Evolutionary conservation across 92 coral and sea anemone genomes (phyloP).

Genomic region (Porites lobata): DNA sequence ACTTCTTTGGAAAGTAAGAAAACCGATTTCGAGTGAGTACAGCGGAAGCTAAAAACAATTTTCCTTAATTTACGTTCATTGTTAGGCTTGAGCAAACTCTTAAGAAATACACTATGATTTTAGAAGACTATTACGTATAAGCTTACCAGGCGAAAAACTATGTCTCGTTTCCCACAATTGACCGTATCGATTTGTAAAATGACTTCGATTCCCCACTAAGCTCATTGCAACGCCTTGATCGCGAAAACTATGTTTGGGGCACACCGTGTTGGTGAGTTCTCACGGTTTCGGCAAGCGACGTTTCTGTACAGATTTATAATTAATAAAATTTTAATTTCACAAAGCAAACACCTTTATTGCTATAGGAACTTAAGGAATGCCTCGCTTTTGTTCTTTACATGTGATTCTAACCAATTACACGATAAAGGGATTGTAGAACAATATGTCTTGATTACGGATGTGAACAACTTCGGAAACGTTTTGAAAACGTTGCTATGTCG

Average conservation of each 20-base stretch:
- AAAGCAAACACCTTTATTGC: constrained; percentile 13
- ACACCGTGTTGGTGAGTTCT: neutral
- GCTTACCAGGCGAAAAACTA: constrained; percentile 6
- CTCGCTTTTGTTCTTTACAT: neutral
- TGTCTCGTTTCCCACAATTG: neutral
- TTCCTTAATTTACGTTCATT: constrained; percentile 11
- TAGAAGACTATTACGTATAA: neutral
- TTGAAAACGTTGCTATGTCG: constrained; percentile 4
- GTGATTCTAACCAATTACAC: neutral
- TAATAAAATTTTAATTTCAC: constrained; percentile 22
- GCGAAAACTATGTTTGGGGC: neutral
- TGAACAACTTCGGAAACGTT: neutral
- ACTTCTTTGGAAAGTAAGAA: neutral
- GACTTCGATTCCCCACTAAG: neutral
- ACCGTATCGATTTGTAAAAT: neutral
- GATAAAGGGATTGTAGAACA: constrained; percentile 24
- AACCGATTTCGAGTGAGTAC: neutral
- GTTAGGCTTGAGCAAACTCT: neutral
- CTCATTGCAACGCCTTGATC: neutral
- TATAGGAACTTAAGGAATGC: constrained; percentile 28
- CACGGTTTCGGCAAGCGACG: constrained; percentile 25
- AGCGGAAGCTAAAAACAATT: neutral
- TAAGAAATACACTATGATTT: neutral
- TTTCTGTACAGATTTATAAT: neutral
- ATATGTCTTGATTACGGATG: constrained; percentile 17